phyloP scores from a whole-genome alignment of 1,140 invertebrate genomes.

The Homalodisca vitripennis region DNA sequence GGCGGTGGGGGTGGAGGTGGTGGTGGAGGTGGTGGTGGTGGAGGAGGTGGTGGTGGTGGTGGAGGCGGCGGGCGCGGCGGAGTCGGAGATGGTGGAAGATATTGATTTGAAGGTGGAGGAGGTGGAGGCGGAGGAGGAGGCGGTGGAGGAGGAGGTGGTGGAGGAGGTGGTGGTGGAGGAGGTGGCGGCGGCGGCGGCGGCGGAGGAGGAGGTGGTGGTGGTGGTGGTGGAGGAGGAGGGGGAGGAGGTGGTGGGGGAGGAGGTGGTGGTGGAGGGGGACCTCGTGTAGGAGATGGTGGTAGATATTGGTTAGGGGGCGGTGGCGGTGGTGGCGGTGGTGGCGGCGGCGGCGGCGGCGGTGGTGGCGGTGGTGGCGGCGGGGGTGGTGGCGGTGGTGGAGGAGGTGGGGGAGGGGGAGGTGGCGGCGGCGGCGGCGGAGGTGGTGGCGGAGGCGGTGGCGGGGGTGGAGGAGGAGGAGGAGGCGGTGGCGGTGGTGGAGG shows the following conservation, averaged over 20 bases:
- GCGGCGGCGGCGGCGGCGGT: background rate
- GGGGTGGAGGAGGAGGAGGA: background rate
- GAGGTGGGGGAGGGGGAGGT: background rate
- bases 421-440: background rate
- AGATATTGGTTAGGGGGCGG: background rate
- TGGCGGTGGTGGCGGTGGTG: background rate
- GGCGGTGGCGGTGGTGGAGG: slow-evolving; percentile 1
- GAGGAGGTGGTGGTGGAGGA: background rate
- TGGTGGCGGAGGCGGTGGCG: slow-evolving; percentile 6
- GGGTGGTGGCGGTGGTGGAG: background rate
- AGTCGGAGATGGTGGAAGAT: background rate
- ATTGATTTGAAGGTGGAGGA: background rate
- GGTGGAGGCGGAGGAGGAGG: slow-evolving; percentile 13
- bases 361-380: slow-evolving; percentile 11
- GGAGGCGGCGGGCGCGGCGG: slow-evolving; percentile 16
- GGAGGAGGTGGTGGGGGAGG: background rate
- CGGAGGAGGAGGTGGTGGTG: background rate
- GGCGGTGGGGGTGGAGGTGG: background rate
- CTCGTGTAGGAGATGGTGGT: background rate
- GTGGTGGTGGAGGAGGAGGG: slow-evolving; percentile 6
- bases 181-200: slow-evolving; percentile 11
- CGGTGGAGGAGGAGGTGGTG: background rate
- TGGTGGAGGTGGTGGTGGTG: background rate
- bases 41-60: slow-evolving; percentile 10
- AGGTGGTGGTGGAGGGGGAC: background rate